A percentile compares a stretch with the other conserved stretches of the same genome.
phyloP scores from a whole-genome alignment of 2,797 vertebrate genomes.

The Gouania willdenowi region DNA sequence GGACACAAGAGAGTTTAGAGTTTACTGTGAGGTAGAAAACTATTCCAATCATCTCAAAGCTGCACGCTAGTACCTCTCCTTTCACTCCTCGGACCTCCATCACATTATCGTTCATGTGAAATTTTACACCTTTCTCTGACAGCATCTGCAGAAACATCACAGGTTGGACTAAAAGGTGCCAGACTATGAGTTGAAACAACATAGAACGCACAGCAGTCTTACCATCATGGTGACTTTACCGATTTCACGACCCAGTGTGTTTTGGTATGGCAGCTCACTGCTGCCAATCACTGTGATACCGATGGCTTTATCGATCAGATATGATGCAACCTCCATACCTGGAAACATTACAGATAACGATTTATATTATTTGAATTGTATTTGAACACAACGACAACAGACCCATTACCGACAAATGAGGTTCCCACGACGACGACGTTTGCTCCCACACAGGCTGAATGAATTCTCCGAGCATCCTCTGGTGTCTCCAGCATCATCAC shows the following conservation, averaged over 20 bases:
- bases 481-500: constrained; percentile 74
- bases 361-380: too few species aligned
- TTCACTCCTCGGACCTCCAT: constrained; percentile 69
- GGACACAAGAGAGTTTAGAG: background rate
- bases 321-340: constrained; percentile 84
- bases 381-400: background rate
- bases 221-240: constrained; percentile 79
- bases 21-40: too few species aligned
- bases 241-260: constrained; percentile 73
- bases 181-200: too few species aligned
- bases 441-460: constrained; percentile 62
- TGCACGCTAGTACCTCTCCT: constrained; percentile 67
- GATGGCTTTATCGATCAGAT: constrained; percentile 72
- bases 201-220: too few species aligned
- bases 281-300: constrained; percentile 78
- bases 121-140: constrained; percentile 72
- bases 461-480: constrained; percentile 76
- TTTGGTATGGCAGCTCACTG: constrained; percentile 77
- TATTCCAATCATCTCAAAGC: too few species aligned
- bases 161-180: background rate
- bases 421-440: constrained; percentile 78
- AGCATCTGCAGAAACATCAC: constrained; percentile 71
- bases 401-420: constrained; percentile 67
- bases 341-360: constrained; percentile 2
- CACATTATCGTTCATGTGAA: constrained; percentile 79